These are phyloP conservation scores for Drosophila leonis DNA, from an alignment of 2,888 invertebrate genomes.

Conservation along the genomic window DNA sequence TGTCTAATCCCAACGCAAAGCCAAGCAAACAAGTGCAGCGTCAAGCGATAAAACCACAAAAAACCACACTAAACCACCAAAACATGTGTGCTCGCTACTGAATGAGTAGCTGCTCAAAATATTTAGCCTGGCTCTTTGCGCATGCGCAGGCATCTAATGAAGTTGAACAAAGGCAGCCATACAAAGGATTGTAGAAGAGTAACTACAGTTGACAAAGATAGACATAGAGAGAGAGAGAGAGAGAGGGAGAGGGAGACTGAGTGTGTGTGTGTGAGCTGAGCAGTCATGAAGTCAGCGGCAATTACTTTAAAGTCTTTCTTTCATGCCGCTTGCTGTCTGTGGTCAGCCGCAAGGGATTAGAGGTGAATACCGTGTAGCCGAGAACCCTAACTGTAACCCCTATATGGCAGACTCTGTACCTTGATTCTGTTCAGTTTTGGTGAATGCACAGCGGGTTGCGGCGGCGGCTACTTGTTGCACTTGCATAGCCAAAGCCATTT, in stretches of 20 bases:
- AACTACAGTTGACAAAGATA: constrained; percentile 30
- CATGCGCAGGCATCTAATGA: constrained; percentile 49
- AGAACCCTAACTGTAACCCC: constrained; percentile 13
- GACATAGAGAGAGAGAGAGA: not conserved
- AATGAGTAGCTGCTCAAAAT: constrained; percentile 36
- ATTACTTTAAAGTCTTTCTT: constrained; percentile 67
- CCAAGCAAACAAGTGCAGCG: constrained; percentile 33
- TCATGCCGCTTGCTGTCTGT: constrained; percentile 54
- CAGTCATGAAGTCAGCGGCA: constrained; percentile 79
- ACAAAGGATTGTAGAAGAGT: constrained; percentile 7
- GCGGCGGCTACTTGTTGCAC: constrained; percentile 31
- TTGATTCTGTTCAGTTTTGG: constrained; percentile 25
- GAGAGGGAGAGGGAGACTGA: constrained; percentile 6
- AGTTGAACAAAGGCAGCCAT: constrained; percentile 30
- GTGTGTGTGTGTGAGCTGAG: not conserved
- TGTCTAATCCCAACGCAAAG: constrained; percentile 27
- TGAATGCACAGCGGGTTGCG: constrained; percentile 64
- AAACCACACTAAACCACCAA: constrained; percentile 19
- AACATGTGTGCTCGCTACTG: constrained; percentile 26
- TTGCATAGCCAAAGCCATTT: constrained; percentile 69
- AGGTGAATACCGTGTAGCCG: constrained; percentile 5
- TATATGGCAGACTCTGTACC: not conserved
- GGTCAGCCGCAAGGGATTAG: constrained; percentile 65
- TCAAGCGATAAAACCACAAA: constrained; percentile 6
- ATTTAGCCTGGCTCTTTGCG: constrained; percentile 5